Base-by-base conservation (phyloP, 1,140 invertebrate genomes). In the Andrena cerasifolii region DNA sequence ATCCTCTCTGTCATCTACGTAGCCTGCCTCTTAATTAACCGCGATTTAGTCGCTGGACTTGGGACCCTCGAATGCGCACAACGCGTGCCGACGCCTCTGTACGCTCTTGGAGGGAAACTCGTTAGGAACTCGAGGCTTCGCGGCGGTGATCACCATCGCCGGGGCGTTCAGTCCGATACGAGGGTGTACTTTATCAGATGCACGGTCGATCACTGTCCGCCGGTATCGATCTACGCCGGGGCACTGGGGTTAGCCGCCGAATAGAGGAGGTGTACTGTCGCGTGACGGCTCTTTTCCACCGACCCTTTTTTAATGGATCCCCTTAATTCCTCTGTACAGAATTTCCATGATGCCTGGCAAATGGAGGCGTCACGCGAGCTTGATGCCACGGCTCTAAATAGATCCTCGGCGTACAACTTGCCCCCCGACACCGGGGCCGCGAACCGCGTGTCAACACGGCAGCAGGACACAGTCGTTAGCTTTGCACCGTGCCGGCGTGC, bases 331-430 rank as follows among this genome's bases (percentile, higher is more conserved):
- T 54, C 1, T n/a, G 3, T 8, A 36, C 1, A 5, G 10, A 56
- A 58, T 45, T 45, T 71, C 66, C 36, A 24, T 36, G 18, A 45
- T 24, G 40, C 1, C 6, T 2, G 12, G 16, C 40, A 14, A 1
- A 3, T 16, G 21, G 16, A 7, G 3, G 3, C 12, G 40, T 58
- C 73, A 68, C 53, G 63, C 73, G 53, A 75, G 16, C 31, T 26
- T 31, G 33, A 49, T 28, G 21, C 53, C 56, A 36, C 70, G 16
- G n/a, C 16, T 24, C 36, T 68, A 26, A 68, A 75, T 49, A 47
- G 31, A 36, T 36, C 40, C 21, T 53, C 18, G 16, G 7, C 3
- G 8, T 18, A 14, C 10, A 40, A 10, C 24, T 40, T 33, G 21
- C 16, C 14, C 18, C 24, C n/a, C 1, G 12, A 36, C 2, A 2